phyloP scores from a whole-genome alignment of 2,797 vertebrate genomes.

The Tamandua tetradactyla region DNA sequence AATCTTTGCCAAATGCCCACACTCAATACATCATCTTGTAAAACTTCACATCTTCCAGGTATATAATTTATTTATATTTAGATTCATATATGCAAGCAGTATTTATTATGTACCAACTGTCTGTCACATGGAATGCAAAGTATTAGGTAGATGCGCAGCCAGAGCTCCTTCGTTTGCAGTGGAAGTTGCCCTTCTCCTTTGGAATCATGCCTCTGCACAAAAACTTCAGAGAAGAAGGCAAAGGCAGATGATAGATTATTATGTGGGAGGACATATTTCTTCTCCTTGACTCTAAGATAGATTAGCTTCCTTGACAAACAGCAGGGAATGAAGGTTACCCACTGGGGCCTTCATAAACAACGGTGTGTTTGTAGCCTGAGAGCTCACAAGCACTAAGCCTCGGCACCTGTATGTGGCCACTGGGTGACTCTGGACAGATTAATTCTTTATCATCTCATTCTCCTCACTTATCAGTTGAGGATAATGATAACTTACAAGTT shows the following conservation, averaged over 20 bases:
- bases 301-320: neutral
- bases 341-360: neutral
- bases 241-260: neutral
- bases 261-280: neutral
- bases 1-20: neutral
- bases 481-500: slow-evolving; percentile 11
- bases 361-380: neutral
- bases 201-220: neutral
- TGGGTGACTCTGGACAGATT: neutral
- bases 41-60: neutral
- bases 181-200: neutral
- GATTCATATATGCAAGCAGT: neutral
- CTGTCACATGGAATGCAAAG: neutral
- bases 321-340: neutral
- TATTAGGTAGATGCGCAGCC: neutral
- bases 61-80: neutral
- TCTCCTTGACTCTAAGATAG: neutral
- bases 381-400: neutral
- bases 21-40: neutral
- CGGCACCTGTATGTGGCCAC: neutral
- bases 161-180: neutral
- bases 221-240: neutral
- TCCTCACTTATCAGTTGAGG: neutral
- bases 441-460: neutral
- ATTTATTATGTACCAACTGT: neutral